Conservation (phyloP, 2,797 vertebrate genomes). For the Peromyscus attwateri region DNA sequence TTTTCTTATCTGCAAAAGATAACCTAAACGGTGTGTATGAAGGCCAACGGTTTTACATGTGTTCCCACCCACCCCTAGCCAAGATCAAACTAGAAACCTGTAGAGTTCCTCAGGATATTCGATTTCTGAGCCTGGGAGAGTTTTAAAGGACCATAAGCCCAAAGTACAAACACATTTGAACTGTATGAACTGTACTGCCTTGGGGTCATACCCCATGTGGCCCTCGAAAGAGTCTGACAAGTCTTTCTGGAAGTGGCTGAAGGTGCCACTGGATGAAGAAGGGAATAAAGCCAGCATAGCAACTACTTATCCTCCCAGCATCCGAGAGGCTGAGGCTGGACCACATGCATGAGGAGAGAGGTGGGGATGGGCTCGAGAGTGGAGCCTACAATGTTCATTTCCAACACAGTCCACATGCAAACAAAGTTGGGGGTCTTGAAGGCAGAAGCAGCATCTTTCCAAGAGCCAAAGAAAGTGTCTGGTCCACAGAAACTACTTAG, state of each 20-base stretch:
- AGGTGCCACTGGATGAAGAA: too few species aligned
- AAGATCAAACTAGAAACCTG: background rate
- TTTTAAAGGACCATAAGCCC: background rate
- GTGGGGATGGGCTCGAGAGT: accelerated
- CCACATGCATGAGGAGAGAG: background rate
- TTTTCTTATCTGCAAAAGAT: background rate
- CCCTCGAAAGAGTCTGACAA: background rate
- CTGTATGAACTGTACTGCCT: accelerated
- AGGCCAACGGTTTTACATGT: background rate
- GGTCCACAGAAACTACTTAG: accelerated
- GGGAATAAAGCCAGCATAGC: background rate
- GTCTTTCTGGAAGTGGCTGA: background rate
- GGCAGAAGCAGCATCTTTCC: background rate
- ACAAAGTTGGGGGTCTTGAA: background rate
- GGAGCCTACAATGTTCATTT: background rate
- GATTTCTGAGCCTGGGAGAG: accelerated
- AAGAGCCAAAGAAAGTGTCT: background rate
- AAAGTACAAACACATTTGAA: background rate
- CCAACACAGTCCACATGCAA: background rate
- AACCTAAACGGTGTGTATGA: background rate
- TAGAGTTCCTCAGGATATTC: background rate
- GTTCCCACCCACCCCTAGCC: background rate
- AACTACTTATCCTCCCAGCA: background rate
- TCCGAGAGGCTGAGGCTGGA: background rate
- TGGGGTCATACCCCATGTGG: background rate